phyloP scores from a whole-genome alignment of 2,888 invertebrate species.

The Brenthis ino region DNA sequence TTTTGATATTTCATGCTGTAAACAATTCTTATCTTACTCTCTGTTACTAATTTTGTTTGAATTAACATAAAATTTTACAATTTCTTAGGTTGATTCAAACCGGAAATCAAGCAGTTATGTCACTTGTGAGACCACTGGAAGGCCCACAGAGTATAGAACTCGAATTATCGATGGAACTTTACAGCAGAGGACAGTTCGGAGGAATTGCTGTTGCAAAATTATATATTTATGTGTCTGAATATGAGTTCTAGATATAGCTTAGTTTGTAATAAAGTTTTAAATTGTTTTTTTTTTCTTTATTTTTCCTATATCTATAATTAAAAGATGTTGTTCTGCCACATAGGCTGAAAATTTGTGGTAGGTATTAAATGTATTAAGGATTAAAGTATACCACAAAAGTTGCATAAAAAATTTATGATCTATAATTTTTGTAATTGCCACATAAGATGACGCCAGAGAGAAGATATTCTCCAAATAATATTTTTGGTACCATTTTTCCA shows the following conservation, averaged over 20 bases:
- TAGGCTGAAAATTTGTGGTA: too few species aligned
- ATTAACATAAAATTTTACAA: neutral
- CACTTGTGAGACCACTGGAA: constrained; percentile 86
- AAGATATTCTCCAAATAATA: too few species aligned
- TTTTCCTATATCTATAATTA: neutral
- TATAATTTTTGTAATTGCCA: too few species aligned
- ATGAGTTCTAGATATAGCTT: constrained; percentile 79
- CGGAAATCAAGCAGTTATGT: constrained; percentile 88
- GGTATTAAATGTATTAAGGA: too few species aligned
- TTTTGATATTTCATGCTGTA: too few species aligned
- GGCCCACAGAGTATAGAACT: constrained; percentile 96
- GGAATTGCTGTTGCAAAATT: constrained; percentile 93
- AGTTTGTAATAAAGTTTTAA: constrained; percentile 27
- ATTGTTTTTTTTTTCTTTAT: constrained; percentile 11
- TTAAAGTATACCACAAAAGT: too few species aligned
- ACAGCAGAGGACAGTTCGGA: constrained; percentile 86
- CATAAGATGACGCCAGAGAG: too few species aligned
- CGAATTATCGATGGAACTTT: constrained; percentile 92
- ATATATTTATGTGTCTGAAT: constrained; percentile 92
- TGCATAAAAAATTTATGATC: too few species aligned
- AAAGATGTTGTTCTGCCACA: too few species aligned
- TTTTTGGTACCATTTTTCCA: too few species aligned
- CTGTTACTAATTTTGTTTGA: too few species aligned
- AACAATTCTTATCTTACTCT: too few species aligned
- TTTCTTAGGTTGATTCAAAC: constrained; percentile 73